A percentile compares a stretch with the other conserved stretches of the same genome.
These are phyloP conservation scores for Drosophila conformis DNA, from an alignment of 2,888 invertebrate genomes.

Conservation along the genomic window DNA sequence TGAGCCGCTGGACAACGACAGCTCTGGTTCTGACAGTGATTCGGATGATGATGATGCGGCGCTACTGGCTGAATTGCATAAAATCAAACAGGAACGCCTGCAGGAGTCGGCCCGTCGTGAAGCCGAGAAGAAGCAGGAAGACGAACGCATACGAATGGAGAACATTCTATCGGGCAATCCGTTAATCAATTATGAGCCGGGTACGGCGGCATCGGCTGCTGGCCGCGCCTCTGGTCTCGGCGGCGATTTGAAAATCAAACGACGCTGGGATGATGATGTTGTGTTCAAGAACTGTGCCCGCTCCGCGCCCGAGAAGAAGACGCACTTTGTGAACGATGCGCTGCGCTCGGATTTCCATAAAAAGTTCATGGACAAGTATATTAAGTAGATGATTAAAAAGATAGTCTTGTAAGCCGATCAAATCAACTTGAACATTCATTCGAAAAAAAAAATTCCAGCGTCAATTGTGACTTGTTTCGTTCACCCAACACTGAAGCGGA, in stretches of 20 bases:
- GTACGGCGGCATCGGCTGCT: constrained; percentile 84
- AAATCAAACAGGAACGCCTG: constrained; percentile 97
- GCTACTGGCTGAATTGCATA: constrained; percentile 95
- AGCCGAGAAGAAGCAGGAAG: constrained; percentile 95
- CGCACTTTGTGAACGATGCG: constrained; percentile 98
- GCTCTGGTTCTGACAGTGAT: constrained; percentile 87
- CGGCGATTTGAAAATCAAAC: constrained; percentile 88
- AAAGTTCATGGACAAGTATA: constrained; percentile 99
- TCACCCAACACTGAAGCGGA: not conserved
- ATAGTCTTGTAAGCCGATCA: constrained; percentile 1
- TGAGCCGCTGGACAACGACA: constrained; percentile 95
- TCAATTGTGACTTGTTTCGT: not conserved
- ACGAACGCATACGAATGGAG: constrained; percentile 98
- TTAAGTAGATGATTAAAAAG: constrained; percentile 89
- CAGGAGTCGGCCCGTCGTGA: constrained; percentile 96
- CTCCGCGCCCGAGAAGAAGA: constrained; percentile 96
- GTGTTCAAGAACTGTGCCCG: constrained; percentile 99
- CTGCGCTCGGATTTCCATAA: constrained; percentile 99
- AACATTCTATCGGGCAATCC: constrained; percentile 99
- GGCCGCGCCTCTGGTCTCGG: constrained; percentile 83
- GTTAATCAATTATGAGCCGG: constrained; percentile 91
- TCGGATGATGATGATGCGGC: constrained; percentile 95
- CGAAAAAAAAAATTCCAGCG: not conserved
- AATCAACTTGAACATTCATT: constrained; percentile 1
- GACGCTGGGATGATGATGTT: constrained; percentile 99